Conservation (phyloP, 2,113 vertebrate species). For the Nannobrachium achirus region DNA sequence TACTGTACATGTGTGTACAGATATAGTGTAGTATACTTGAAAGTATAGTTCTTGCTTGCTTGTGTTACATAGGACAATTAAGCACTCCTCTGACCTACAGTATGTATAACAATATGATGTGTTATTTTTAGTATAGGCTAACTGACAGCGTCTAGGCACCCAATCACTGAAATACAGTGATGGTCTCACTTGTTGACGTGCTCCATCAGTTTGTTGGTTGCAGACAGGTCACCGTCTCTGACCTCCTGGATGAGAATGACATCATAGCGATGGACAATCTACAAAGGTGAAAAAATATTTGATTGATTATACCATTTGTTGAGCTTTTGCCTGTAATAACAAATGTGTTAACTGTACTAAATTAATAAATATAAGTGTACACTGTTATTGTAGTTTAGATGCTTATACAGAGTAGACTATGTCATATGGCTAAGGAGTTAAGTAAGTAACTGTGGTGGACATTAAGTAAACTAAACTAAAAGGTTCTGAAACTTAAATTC, state of each 20-base stretch:
- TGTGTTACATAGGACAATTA: too few relatives aligned
- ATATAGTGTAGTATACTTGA: neutral
- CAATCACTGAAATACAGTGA: neutral
- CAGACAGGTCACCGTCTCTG: conserved; percentile 83
- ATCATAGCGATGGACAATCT: conserved; percentile 87
- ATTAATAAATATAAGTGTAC: too few relatives aligned
- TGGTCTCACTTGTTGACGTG: conserved; percentile 85
- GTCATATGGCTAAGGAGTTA: too few relatives aligned
- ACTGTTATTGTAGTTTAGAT: too few relatives aligned
- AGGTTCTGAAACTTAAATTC: too few relatives aligned
- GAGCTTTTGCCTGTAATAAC: neutral
- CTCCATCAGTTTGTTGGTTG: conserved; percentile 80
- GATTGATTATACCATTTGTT: neutral
- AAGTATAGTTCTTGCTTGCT: neutral
- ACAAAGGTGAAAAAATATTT: conserved; percentile 6
- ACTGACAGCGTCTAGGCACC: neutral
- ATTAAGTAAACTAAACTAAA: too few relatives aligned
- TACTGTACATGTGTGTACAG: neutral
- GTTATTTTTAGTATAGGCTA: too few relatives aligned
- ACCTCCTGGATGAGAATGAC: conserved; percentile 91
- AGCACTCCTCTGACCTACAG: too few relatives aligned
- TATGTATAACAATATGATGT: too few relatives aligned
- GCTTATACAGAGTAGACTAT: too few relatives aligned
- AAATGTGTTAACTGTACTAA: neutral
- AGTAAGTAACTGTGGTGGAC: too few relatives aligned